Conservation (phyloP, 2,113 vertebrate species). For the Gymnobelideus leadbeateri region DNA sequence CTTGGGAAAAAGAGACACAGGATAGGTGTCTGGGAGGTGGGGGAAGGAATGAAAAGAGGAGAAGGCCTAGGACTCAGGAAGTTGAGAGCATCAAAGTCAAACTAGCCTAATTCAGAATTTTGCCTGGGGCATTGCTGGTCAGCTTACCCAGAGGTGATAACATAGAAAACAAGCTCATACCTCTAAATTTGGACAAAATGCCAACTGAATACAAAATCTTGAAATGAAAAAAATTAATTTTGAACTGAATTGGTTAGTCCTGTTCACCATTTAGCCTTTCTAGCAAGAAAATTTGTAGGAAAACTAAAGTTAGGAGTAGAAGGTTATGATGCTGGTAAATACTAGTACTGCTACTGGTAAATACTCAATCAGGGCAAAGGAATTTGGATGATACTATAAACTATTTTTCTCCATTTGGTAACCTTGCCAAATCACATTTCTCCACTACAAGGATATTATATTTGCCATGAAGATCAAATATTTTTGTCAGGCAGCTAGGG, state of each 20-base stretch:
- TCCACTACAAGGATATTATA: constrained; percentile 38
- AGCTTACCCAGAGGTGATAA: not conserved
- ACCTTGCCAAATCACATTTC: constrained; percentile 41
- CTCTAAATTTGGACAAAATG: constrained; percentile 34
- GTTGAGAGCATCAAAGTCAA: constrained; percentile 22
- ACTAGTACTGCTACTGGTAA: constrained; percentile 6
- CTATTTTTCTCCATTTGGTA: constrained; percentile 48
- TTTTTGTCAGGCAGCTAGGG: constrained; percentile 66
- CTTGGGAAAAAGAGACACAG: not conserved
- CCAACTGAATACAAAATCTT: constrained; percentile 39
- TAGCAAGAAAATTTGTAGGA: constrained; percentile 20
- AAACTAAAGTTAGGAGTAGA: constrained; percentile 27
- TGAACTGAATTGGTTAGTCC: not conserved
- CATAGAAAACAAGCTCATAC: constrained; percentile 44
- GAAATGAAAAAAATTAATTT: not conserved
- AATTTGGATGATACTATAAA: constrained; percentile 42
- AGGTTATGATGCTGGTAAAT: not conserved
- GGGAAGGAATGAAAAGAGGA: constrained; percentile 6
- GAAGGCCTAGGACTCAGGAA: not conserved
- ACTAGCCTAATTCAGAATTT: constrained; percentile 34
- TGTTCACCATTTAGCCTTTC: constrained; percentile 16
- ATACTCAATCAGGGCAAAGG: constrained; percentile 27
- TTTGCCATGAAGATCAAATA: constrained; percentile 49
- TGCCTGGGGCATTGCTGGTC: constrained; percentile 17
- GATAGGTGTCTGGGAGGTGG: not conserved